These are phyloP conservation scores for Phallusia fumigata DNA, from an alignment of 23 tunicate species.

Conservation along the genomic window DNA sequence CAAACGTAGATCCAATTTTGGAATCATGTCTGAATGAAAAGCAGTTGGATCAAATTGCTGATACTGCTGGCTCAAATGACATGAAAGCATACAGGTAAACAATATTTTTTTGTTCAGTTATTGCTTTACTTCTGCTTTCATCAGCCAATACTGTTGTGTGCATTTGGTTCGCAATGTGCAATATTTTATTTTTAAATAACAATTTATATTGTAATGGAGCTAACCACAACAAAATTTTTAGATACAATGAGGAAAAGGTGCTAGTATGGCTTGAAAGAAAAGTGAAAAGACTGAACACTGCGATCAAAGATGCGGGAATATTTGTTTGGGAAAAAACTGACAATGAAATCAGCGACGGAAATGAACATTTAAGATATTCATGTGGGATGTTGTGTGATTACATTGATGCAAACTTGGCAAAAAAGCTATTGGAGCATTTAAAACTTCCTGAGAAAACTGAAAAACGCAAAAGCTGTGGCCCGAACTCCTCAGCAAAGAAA, in stretches of 20 bases:
- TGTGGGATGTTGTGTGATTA: constrained; percentile 58
- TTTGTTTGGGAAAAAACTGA: constrained; percentile 42
- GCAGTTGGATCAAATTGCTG: constrained; percentile 38
- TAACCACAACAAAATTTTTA: too few species aligned
- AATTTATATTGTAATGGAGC: too few species aligned
- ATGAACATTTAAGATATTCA: constrained; percentile 36
- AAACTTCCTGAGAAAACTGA: constrained; percentile 25
- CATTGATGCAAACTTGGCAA: constrained; percentile 22
- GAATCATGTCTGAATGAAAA: constrained; percentile 6
- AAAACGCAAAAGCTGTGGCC: constrained; percentile 55
- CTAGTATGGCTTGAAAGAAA: constrained; percentile 66
- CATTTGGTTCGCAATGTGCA: too few species aligned
- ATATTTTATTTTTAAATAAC: too few species aligned
- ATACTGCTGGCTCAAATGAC: constrained; percentile 39
- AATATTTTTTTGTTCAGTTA: neutral
- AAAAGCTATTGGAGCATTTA: constrained; percentile 28
- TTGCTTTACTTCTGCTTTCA: neutral
- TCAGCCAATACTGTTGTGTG: too few species aligned
- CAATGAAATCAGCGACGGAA: constrained; percentile 22
- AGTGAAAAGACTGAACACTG: constrained; percentile 38
- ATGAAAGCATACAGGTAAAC: constrained; percentile 49
- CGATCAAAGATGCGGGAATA: constrained; percentile 23
- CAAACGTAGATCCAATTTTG: constrained; percentile 9
- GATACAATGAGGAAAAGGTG: constrained; percentile 72
- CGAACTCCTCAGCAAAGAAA: constrained; percentile 41